Conservation (phyloP, 2,888 invertebrate genomes). For the Pogonocherus hispidulus region DNA sequence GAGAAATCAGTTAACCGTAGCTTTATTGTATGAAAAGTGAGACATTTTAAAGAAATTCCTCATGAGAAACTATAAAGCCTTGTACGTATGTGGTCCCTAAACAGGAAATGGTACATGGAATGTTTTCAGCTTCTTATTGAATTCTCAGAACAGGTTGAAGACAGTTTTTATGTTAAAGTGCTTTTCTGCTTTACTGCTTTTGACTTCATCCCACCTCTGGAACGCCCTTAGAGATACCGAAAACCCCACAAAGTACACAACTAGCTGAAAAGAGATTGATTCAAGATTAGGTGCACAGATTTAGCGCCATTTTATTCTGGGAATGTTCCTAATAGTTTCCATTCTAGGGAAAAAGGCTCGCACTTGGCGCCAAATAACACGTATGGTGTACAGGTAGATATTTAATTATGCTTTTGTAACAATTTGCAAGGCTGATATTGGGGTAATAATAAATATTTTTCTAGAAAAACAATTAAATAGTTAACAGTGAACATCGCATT, state of each 20-base stretch:
- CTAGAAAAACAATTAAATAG: too few relatives aligned
- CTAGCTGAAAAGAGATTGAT: constrained; percentile 44
- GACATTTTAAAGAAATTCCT: constrained; percentile 26
- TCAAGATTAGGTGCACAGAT: constrained; percentile 42
- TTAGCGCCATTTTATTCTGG: constrained; percentile 42
- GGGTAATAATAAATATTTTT: too few relatives aligned
- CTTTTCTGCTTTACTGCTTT: constrained; percentile 46
- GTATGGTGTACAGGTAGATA: background rate
- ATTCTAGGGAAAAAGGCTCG: constrained; percentile 29
- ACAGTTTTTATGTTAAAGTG: constrained; percentile 46
- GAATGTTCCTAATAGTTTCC: constrained; percentile 32
- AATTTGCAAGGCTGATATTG: too few relatives aligned
- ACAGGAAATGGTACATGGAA: constrained; percentile 49
- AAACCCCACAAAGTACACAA: constrained; percentile 44
- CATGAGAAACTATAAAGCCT: constrained; percentile 32
- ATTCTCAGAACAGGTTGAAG: constrained; percentile 49
- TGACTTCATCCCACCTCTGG: constrained; percentile 47
- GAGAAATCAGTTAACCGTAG: background rate
- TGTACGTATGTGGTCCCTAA: constrained; percentile 46
- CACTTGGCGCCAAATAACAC: constrained; percentile 22
- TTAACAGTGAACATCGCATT: too few relatives aligned
- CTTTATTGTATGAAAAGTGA: background rate
- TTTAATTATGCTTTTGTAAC: too few relatives aligned
- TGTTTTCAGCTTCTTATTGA: constrained; percentile 43
- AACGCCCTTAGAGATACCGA: constrained; percentile 49